A percentile compares a stretch with the other conserved stretches of the same genome.
phyloP scores from a whole-genome alignment of 30 jellyfish, hydroid and myxozoan genomes.

The Nemopilema nomurai region DNA sequence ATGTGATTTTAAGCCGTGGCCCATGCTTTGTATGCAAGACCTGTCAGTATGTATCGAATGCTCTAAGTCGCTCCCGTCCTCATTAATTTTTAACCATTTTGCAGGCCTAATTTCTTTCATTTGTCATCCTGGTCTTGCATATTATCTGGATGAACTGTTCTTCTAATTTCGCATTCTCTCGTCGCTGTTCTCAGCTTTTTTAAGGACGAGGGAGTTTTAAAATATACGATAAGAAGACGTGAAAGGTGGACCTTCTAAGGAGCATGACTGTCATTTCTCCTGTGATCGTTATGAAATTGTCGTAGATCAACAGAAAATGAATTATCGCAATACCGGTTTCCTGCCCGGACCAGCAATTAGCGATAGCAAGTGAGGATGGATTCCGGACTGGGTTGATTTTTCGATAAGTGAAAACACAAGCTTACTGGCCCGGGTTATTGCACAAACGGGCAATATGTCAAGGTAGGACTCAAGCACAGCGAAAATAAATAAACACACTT shows the following conservation, averaged over 20 bases:
- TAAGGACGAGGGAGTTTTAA: background rate
- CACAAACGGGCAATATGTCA: too few species aligned
- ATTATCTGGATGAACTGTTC: background rate
- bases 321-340: background rate
- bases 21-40: background rate
- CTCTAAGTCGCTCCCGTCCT: background rate
- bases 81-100: background rate
- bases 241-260: too few species aligned
- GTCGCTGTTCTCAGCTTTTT: background rate
- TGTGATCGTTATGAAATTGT: too few species aligned
- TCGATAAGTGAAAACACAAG: background rate
- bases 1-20: background rate
- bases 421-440: too few species aligned
- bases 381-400: background rate
- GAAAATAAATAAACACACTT: background rate
- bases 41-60: background rate
- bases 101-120: background rate
- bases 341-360: background rate
- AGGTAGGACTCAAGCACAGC: background rate
- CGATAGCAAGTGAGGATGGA: background rate
- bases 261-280: too few species aligned
- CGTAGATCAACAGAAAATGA: background rate
- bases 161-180: background rate
- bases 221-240: too few species aligned
- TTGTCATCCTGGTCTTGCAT: background rate